A percentile compares a stretch with the other conserved stretches of the same genome.
Evolutionary conservation across 2,113 vertebrate species (phyloP).

Genomic region (Scytalopus superciliaris): DNA sequence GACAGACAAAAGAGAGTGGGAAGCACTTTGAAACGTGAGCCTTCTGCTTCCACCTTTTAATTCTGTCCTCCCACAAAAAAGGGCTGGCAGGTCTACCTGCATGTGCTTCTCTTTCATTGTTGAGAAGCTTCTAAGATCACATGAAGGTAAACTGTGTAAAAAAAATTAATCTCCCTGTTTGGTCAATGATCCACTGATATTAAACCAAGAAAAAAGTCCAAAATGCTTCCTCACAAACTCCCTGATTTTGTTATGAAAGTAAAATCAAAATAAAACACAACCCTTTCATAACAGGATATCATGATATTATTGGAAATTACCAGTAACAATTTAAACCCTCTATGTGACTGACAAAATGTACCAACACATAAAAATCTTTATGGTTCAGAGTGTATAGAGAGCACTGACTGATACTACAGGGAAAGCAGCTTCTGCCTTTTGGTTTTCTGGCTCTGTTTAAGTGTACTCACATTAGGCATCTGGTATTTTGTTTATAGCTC

Average conservation of each 20-base stretch:
- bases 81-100: not conserved
- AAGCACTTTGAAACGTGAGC: not conserved
- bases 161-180: not conserved
- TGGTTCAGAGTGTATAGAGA: not conserved
- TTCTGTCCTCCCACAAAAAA: not conserved
- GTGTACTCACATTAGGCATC: not conserved
- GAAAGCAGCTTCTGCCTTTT: not conserved
- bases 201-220: not conserved
- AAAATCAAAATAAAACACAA: not conserved
- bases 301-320: not conserved
- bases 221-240: not conserved
- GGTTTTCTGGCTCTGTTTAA: not conserved
- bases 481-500: not conserved
- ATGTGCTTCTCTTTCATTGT: rapidly evolving
- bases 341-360: not conserved
- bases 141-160: not conserved
- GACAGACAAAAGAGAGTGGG: constrained; percentile 1
- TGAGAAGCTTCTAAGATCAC: not conserved
- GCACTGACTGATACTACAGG: not conserved
- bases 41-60: not conserved
- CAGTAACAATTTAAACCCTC: not conserved
- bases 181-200: not conserved
- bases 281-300: not conserved
- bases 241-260: not conserved
- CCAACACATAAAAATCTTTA: not conserved